Evolutionary conservation across 2,113 vertebrate genomes (phyloP).

Genomic region (Rhinichthys klamathensis): DNA sequence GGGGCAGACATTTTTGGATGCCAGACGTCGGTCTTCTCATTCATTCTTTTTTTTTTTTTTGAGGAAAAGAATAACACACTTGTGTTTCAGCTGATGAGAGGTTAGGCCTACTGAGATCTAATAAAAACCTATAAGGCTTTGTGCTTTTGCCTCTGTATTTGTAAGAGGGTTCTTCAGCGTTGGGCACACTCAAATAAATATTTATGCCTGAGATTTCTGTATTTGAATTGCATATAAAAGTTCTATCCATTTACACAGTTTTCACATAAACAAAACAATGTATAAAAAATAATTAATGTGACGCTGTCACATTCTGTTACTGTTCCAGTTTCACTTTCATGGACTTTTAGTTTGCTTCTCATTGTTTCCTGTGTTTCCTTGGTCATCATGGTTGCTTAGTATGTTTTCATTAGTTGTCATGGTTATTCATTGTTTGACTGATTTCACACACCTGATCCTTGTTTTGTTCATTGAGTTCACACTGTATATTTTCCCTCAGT

Average conservation of each 20-base stretch:
- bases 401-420: too few species aligned
- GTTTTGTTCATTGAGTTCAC: too few species aligned
- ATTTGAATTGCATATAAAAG: background rate
- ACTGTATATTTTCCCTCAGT: too few species aligned
- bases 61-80: background rate
- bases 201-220: background rate
- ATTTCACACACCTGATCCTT: too few species aligned
- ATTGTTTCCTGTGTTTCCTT: too few species aligned
- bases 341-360: too few species aligned
- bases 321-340: too few species aligned
- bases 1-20: constrained; percentile 9
- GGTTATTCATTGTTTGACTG: too few species aligned
- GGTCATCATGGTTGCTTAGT: too few species aligned
- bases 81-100: background rate
- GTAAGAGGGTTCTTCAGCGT: background rate
- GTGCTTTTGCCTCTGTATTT: background rate
- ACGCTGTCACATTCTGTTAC: too few species aligned
- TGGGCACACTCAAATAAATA: background rate
- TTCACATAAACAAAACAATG: background rate
- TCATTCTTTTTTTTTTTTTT: background rate
- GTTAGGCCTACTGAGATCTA: background rate
- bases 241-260: background rate
- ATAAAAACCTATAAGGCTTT: background rate
- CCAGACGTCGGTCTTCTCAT: background rate
- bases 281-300: too few species aligned